A percentile compares a stretch with the other conserved stretches of the same genome.
Conservation (phyloP, 92 coral and sea anemone genomes). For the Anthopleura xanthogrammica region DNA sequence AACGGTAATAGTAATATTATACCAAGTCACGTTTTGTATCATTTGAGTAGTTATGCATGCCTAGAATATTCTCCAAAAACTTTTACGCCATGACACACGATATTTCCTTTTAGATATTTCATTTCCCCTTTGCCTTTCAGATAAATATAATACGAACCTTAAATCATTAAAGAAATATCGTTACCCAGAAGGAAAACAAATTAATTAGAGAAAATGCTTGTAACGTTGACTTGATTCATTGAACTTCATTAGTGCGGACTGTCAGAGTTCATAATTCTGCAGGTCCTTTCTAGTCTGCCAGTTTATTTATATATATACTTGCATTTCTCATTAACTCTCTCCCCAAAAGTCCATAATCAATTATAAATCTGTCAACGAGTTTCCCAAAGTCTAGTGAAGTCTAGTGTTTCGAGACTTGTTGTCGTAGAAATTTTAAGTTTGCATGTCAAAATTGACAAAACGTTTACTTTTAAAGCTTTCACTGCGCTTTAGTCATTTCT, state of each 20-base stretch:
- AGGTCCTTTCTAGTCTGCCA: not conserved
- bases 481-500: not conserved
- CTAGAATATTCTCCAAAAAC: no score
- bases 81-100: no score
- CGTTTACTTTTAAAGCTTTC: not conserved
- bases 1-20: no score
- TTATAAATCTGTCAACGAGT: not conserved
- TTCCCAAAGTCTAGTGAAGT: not conserved
- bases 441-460: not conserved
- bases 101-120: no score
- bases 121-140: no score
- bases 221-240: not conserved
- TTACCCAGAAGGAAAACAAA: no score
- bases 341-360: not conserved
- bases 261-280: not conserved
- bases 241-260: not conserved
- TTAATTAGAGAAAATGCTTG: no score
- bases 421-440: not conserved
- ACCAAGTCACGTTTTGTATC: no score
- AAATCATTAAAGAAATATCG: no score
- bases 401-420: not conserved
- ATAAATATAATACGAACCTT: no score
- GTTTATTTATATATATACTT: not conserved
- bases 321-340: not conserved
- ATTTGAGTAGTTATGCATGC: no score